Base-by-base conservation (phyloP, 2,113 vertebrate genomes). In the Tretioscincus oriximinensis region DNA sequence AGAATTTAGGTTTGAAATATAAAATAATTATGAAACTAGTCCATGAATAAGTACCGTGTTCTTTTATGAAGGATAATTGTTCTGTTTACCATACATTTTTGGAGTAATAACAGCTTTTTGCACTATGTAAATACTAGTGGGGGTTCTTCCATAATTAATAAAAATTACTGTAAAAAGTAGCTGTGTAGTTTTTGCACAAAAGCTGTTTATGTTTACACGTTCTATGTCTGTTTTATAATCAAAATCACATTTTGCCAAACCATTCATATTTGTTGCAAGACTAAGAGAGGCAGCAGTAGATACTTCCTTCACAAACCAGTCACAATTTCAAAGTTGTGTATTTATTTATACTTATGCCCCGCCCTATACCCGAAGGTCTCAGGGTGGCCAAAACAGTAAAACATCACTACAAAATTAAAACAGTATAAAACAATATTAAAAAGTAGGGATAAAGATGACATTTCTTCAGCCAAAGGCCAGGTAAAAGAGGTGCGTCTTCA, bases 61-160 rank as follows among this genome's bases (percentile, higher is more conserved):
- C 89, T 93, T 91, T 88, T 95, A 91, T 94, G 93, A 94, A 95
- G 93, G 92, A 93, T 94, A 92, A 94, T 87, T 91, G 89, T 91
- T 94, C 88, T 88, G 88, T 95, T 90, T 91, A 90, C 89, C 87
- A 51, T 92, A 92, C 89, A 80, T 94, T 88, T 91, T 90, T 91
- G 91, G 92, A 95, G 91, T 92, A 95, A 95, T 94, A 96, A 95
- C 94, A 93, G 94, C 95, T 96, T 94, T 97, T 98, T 98, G 97
- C 97, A 98, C 97, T 97, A 96, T 98, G 97, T 98, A 98, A 95
- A 97, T 97, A 97, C 93, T 96, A 96, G 94, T 95, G 90, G 93
- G 93, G 85, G 88, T 93, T 94, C 94, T 96, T 95, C 95, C 94
- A 95, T 97, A 95, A 96, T 94, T 96, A 97, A 98, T 98, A 96